phyloP scores from a whole-genome alignment of 2,888 invertebrate species.

The Silvanus unidentatus region DNA sequence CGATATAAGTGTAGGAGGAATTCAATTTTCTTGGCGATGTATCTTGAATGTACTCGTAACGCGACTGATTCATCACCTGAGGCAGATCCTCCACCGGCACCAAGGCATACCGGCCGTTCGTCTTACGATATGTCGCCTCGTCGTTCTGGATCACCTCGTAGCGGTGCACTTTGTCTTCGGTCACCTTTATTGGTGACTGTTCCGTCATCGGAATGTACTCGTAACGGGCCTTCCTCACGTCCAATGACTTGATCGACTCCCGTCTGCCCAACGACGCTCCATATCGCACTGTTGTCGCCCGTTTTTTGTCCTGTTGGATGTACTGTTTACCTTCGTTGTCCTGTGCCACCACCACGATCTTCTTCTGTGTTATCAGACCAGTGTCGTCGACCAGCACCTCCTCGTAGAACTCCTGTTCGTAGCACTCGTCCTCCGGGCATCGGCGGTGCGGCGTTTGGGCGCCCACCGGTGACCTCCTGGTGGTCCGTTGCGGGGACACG shows the following conservation, averaged over 20 bases:
- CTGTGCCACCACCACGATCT: conserved; percentile 43
- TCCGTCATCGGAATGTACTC: conserved; percentile 51
- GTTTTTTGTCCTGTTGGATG: conserved; percentile 43
- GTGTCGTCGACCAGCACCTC: conserved; percentile 43
- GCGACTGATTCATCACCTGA: background rate
- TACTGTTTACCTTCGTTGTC: conserved; percentile 29
- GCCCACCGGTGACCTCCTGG: conserved; percentile 42
- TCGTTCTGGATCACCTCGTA: conserved; percentile 62
- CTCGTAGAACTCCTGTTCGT: conserved; percentile 45
- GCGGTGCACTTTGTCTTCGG: conserved; percentile 34
- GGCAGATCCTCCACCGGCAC: conserved; percentile 34
- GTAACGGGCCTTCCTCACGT: conserved; percentile 42
- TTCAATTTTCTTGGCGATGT: conserved; percentile 11
- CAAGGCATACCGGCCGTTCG: conserved; percentile 34
- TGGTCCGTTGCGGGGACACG: conserved; percentile 24
- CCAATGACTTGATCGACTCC: conserved; percentile 2
- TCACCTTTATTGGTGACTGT: background rate
- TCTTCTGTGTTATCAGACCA: conserved; percentile 40
- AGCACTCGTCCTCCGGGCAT: conserved; percentile 30
- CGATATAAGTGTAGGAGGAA: conserved; percentile 3
- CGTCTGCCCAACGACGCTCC: conserved; percentile 2
- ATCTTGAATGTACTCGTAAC: conserved; percentile 33
- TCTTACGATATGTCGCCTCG: conserved; percentile 42
- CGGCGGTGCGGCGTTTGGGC: conserved; percentile 35
- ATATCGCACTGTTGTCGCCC: conserved; percentile 40